phyloP scores from a whole-genome alignment of 2,113 vertebrate genomes.

The Pelusios castaneus region DNA sequence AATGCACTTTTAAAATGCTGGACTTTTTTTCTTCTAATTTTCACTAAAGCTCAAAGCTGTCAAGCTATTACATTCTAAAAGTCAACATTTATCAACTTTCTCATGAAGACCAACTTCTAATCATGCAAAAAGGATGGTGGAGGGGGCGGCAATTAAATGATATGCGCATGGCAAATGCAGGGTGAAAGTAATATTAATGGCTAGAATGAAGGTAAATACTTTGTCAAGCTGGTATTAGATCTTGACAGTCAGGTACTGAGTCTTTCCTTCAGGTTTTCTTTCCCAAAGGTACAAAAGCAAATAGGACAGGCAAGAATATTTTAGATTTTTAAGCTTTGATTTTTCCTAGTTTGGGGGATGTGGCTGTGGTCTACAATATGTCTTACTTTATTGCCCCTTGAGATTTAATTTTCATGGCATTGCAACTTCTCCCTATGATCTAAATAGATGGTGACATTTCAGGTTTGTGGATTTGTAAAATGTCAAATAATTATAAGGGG shows the following conservation, averaged over 20 bases:
- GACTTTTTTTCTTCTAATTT: slow-evolving; percentile 58
- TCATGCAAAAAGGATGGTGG: not conserved
- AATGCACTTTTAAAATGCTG: slow-evolving; percentile 44
- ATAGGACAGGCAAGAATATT: not conserved
- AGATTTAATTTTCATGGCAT: slow-evolving; percentile 59
- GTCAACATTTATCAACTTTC: slow-evolving; percentile 40
- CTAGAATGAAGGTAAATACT: not conserved
- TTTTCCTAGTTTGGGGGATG: not conserved
- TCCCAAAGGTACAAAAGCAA: not conserved
- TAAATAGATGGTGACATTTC: slow-evolving; percentile 69
- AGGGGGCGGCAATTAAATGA: not conserved
- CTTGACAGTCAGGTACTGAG: not conserved
- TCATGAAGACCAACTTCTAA: slow-evolving; percentile 15
- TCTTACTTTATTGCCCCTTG: slow-evolving; percentile 45
- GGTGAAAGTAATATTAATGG: not conserved
- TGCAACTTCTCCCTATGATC: slow-evolving; percentile 41
- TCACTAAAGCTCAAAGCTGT: slow-evolving; percentile 51
- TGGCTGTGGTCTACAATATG: not conserved
- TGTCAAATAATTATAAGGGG: slow-evolving; percentile 56
- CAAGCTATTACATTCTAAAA: slow-evolving; percentile 49
- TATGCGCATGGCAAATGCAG: not conserved
- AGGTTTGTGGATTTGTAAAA: slow-evolving; percentile 65
- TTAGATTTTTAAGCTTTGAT: slow-evolving; percentile 10
- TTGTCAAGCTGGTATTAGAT: not conserved
- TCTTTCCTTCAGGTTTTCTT: slow-evolving; percentile 8